A percentile compares a stretch with the other conserved stretches of the same genome.
These are phyloP conservation scores for Lepus townsendii DNA, from an alignment of 2,797 vertebrate species.

Conservation along the genomic window DNA sequence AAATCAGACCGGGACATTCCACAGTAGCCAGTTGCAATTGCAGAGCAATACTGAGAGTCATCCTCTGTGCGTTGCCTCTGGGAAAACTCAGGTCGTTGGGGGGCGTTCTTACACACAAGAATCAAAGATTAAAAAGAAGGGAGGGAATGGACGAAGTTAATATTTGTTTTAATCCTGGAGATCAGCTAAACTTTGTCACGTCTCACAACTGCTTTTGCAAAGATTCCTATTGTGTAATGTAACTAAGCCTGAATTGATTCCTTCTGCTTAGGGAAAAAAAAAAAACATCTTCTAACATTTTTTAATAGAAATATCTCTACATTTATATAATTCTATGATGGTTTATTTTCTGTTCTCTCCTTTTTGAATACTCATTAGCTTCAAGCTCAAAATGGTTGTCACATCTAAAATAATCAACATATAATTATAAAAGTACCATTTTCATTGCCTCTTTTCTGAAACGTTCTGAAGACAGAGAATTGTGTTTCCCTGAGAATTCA, in stretches of 20 bases:
- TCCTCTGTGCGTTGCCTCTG: neutral
- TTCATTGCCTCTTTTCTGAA: slow-evolving; percentile 44
- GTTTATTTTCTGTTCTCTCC: neutral
- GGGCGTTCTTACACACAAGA: neutral
- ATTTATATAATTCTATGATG: neutral
- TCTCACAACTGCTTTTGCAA: slow-evolving; percentile 27
- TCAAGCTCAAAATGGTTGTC: slow-evolving; percentile 42
- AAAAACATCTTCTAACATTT: neutral
- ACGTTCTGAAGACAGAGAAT: neutral
- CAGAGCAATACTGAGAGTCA: slow-evolving; percentile 36
- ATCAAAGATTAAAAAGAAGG: neutral
- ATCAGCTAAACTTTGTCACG: slow-evolving; percentile 11
- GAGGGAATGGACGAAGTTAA: neutral
- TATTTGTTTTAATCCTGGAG: neutral
- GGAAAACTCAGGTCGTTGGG: neutral
- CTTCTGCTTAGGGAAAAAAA: slow-evolving; percentile 2
- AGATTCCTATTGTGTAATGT: neutral
- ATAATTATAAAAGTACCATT: slow-evolving; percentile 1
- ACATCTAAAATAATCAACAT: slow-evolving; percentile 29
- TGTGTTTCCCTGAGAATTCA: slow-evolving; percentile 44
- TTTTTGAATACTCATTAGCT: slow-evolving; percentile 26
- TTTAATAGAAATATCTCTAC: slow-evolving; percentile 27
- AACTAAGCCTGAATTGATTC: neutral
- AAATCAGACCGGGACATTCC: slow-evolving; percentile 45
- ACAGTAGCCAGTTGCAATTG: neutral